Conservation (phyloP, 2,797 vertebrate species). For the Perodicticus potto region DNA sequence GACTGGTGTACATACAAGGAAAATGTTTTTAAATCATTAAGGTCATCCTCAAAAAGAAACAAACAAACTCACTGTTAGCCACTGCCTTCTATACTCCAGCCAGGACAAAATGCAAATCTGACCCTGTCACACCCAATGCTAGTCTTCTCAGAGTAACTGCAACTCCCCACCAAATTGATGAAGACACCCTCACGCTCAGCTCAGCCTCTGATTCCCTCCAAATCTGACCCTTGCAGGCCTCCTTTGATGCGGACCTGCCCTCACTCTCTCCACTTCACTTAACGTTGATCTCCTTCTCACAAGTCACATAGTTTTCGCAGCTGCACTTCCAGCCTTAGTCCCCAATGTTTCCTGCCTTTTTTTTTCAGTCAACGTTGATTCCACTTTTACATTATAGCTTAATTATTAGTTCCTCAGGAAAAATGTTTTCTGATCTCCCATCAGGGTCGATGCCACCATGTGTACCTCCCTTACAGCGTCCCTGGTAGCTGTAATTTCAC, state of each 20-base stretch:
- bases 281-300: neutral
- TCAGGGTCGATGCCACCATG: neutral
- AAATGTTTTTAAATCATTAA: neutral
- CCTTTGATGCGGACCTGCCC: neutral
- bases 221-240: neutral
- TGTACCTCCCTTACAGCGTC: neutral
- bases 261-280: no score
- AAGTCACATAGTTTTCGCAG: neutral
- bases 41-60: neutral
- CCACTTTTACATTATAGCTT: neutral
- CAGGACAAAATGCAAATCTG: neutral
- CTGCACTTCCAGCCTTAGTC: neutral
- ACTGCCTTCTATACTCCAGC: neutral
- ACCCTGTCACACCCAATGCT: neutral
- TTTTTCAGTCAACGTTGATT: neutral
- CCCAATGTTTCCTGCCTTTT: neutral
- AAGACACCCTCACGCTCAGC: neutral
- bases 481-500: neutral
- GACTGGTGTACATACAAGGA: neutral
- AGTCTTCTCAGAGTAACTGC: neutral
- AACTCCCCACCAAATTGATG: neutral
- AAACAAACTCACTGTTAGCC: neutral
- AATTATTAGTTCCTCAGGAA: neutral
- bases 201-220: rapidly evolving
- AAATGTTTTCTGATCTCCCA: neutral